A percentile compares a stretch with the other conserved stretches of the same genome.
phyloP scores from a whole-genome alignment of 2,113 vertebrate species.

The Mesocricetus auratus region DNA sequence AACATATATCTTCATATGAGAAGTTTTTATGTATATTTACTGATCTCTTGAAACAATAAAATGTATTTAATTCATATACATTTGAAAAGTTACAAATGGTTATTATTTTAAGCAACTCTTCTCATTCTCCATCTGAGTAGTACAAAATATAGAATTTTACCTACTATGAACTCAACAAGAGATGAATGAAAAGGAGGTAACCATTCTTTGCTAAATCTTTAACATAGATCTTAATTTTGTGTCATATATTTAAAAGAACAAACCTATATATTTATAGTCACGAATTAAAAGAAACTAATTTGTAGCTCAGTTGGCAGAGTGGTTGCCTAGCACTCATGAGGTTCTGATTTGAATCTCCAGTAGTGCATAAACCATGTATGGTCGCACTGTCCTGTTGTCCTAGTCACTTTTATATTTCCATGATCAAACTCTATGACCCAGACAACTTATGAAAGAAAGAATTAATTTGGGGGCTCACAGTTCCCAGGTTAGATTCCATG shows the following conservation, averaged over 20 bases:
- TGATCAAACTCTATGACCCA: neutral
- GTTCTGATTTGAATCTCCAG: neutral
- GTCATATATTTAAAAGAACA: neutral
- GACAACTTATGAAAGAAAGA: neutral
- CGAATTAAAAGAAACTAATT: neutral
- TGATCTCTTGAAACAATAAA: neutral
- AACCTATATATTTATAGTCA: neutral
- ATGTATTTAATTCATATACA: neutral
- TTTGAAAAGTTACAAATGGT: conserved; percentile 3
- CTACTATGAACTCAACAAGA: neutral
- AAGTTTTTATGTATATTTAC: neutral
- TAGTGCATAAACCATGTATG: neutral
- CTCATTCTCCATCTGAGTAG: neutral
- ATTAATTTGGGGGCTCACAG: neutral
- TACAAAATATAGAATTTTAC: neutral
- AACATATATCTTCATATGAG: neutral
- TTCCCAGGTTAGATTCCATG: neutral
- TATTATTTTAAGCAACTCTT: neutral
- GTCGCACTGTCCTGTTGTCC: too few species aligned
- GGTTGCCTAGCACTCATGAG: too few species aligned
- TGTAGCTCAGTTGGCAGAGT: too few species aligned
- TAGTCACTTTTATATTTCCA: neutral
- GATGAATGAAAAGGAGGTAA: neutral
- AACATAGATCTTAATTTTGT: neutral
- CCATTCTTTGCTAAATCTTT: neutral